These are phyloP conservation scores for Lordiphosa fenestrarum DNA, from an alignment of 2,888 invertebrate species.

Conservation along the genomic window DNA sequence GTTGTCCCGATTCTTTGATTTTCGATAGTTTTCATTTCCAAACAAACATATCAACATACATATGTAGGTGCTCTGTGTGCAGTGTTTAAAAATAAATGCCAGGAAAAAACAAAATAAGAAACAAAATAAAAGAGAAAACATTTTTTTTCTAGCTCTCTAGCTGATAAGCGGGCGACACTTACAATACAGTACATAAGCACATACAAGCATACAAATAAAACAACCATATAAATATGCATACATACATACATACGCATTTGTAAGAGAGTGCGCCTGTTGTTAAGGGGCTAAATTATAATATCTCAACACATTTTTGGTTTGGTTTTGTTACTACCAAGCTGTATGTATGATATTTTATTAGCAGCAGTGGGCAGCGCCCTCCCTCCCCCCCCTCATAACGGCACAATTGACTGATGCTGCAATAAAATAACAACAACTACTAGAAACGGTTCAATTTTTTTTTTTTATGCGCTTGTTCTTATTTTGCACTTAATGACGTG, in stretches of 20 bases:
- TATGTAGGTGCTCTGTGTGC: conserved; percentile 3
- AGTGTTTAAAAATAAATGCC: conserved; percentile 61
- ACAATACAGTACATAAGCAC: conserved; percentile 21
- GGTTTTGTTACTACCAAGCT: too few relatives aligned
- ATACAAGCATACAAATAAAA: conserved; percentile 1
- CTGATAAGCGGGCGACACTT: conserved; percentile 59
- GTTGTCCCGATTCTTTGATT: too few relatives aligned
- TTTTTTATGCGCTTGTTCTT: conserved; percentile 61
- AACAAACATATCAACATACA: conserved; percentile 8
- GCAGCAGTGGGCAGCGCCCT: too few relatives aligned
- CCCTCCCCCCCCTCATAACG: neutral
- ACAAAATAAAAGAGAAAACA: conserved; percentile 38
- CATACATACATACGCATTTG: conserved; percentile 26
- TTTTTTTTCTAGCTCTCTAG: conserved; percentile 59
- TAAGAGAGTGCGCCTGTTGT: conserved; percentile 5
- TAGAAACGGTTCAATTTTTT: conserved; percentile 38
- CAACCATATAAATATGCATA: conserved; percentile 7
- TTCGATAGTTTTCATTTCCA: too few relatives aligned
- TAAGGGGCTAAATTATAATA: too few relatives aligned
- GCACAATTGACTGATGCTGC: conserved; percentile 14
- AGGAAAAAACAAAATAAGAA: conserved; percentile 48
- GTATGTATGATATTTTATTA: too few relatives aligned
- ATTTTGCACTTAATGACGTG: conserved; percentile 72
- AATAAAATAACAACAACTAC: conserved; percentile 25
- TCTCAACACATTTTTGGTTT: too few relatives aligned